Percentiles rank a stretch among this genome's conserved stretches.
phyloP scores from a whole-genome alignment of 2,113 vertebrate genomes.

The Mystacornis crossleyi region DNA sequence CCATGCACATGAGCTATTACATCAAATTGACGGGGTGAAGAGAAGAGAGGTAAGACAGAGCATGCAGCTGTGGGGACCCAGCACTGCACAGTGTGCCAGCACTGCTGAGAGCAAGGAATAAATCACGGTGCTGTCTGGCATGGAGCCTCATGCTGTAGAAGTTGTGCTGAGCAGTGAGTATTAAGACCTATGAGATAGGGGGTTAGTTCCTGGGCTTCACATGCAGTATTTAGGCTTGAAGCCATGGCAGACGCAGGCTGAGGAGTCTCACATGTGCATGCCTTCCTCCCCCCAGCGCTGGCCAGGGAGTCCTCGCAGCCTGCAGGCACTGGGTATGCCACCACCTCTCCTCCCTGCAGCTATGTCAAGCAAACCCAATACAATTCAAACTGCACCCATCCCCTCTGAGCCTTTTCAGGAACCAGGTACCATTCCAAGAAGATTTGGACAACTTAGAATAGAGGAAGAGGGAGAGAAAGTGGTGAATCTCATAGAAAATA shows the following conservation, averaged over 20 bases:
- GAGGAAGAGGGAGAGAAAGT: not conserved
- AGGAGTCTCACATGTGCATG: not conserved
- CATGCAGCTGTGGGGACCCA: not conserved
- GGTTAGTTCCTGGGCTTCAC: not conserved
- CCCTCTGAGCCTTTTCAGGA: not conserved
- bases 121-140: not conserved
- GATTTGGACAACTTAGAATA: not conserved
- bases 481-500: not conserved
- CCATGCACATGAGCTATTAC: not conserved
- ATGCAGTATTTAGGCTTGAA: not conserved
- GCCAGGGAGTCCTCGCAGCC: not conserved
- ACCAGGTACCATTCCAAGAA: not conserved
- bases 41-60: not conserved
- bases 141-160: not conserved
- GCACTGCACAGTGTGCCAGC: not conserved
- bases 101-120: not conserved
- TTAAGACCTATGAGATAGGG: not conserved
- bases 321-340: rapidly evolving
- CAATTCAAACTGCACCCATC: not conserved
- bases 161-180: not conserved
- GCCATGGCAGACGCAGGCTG: not conserved
- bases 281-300: rapidly evolving
- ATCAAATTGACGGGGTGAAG: rapidly evolving
- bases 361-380: not conserved
- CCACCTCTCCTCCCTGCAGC: not conserved